Evolutionary conservation across 2,113 vertebrate genomes (phyloP).

Genomic region (Periophthalmodon schlosseri): DNA sequence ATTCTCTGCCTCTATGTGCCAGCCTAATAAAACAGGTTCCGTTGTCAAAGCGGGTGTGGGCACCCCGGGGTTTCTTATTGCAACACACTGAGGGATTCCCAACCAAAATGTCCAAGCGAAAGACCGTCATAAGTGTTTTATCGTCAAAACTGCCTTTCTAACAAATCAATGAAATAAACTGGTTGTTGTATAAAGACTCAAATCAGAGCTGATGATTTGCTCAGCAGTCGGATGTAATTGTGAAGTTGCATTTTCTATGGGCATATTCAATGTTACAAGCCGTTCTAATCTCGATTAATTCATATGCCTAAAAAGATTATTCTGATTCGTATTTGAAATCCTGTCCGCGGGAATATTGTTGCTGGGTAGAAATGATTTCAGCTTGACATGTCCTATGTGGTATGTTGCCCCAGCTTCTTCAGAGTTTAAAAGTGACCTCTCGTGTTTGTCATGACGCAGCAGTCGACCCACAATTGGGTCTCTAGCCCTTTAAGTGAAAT

Average conservation of each 20-base stretch:
- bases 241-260: background rate
- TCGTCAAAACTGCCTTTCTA: background rate
- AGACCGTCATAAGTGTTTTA: background rate
- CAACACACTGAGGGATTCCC: slow-evolving; percentile 51
- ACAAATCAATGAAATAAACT: background rate
- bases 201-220: background rate
- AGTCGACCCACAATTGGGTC: slow-evolving; percentile 68
- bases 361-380: background rate
- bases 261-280: background rate
- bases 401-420: slow-evolving; percentile 12
- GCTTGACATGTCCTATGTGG: slow-evolving; percentile 12
- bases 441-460: slow-evolving; percentile 65
- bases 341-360: background rate
- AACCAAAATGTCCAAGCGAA: slow-evolving; percentile 16
- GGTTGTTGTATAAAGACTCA: background rate
- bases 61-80: slow-evolving; percentile 50
- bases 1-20: slow-evolving; percentile 10
- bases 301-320: background rate
- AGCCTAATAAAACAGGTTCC: slow-evolving; percentile 28
- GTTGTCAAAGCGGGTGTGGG: slow-evolving; percentile 48
- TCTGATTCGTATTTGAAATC: background rate
- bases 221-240: background rate
- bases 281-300: background rate
- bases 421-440: slow-evolving; percentile 43
- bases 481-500: slow-evolving; percentile 74